Evolutionary conservation across 2,113 vertebrate genomes (phyloP).

Genomic region (Sterrhoptilus dennistouni): DNA sequence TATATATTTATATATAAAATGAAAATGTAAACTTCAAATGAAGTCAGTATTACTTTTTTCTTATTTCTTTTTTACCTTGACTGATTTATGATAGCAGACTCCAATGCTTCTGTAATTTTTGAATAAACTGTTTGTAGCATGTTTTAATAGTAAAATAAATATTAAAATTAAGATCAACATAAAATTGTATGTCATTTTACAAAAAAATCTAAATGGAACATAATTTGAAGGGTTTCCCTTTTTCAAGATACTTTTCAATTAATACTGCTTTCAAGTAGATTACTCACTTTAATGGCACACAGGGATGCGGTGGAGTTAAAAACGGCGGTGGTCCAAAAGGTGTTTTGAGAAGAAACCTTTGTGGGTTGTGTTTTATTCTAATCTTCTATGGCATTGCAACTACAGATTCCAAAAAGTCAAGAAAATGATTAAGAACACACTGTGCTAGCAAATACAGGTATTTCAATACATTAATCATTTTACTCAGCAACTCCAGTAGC

Average conservation of each 20-base stretch:
- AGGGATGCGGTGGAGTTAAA: slow-evolving; percentile 1
- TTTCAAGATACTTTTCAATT: not conserved
- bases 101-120: slow-evolving; percentile 36
- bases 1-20: not conserved
- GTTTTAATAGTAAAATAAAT: slow-evolving; percentile 44
- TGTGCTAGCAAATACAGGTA: slow-evolving; percentile 26
- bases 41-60: not conserved
- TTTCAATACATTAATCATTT: slow-evolving; percentile 54
- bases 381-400: slow-evolving; percentile 4
- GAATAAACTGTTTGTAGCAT: slow-evolving; percentile 35
- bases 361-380: not conserved
- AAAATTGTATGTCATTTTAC: not conserved
- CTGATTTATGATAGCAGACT: slow-evolving; percentile 48
- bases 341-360: slow-evolving; percentile 52
- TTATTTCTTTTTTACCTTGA: slow-evolving; percentile 17
- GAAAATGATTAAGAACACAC: slow-evolving; percentile 52
- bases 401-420: slow-evolving; percentile 43
- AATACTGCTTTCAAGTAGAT: slow-evolving; percentile 43
- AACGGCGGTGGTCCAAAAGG: not conserved
- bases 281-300: slow-evolving; percentile 15
- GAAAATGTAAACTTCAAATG: not conserved
- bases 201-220: not conserved
- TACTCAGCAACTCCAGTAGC: slow-evolving; percentile 2
- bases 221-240: slow-evolving; percentile 43
- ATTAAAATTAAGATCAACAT: not conserved